Conservation (phyloP, 2,888 invertebrate species). For the Torymus auratus region DNA sequence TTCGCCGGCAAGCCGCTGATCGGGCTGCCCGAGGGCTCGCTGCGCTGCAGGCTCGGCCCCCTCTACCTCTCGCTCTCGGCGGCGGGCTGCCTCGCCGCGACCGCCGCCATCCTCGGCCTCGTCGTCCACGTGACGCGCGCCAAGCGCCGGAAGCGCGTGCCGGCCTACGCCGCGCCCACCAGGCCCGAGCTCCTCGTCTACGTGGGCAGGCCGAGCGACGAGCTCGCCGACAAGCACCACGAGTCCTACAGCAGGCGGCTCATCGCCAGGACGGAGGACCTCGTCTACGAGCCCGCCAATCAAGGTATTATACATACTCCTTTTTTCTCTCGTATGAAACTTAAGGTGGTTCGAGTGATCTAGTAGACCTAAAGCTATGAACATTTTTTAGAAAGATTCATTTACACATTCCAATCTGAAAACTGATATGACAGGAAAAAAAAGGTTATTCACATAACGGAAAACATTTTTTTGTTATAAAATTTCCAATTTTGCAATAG, state of each 20-base stretch:
- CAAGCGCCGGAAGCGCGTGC: conserved; percentile 69
- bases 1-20: conserved; percentile 73
- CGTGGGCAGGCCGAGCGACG: conserved; percentile 71
- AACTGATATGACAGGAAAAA: too few species aligned
- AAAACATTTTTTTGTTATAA: too few species aligned
- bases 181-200: conserved; percentile 74
- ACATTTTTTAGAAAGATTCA: too few species aligned
- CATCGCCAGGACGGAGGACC: conserved; percentile 71
- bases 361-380: too few species aligned
- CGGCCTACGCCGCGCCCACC: conserved; percentile 70
- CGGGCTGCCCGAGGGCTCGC: conserved; percentile 69
- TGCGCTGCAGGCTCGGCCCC: conserved; percentile 71
- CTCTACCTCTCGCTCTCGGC: conserved; percentile 74
- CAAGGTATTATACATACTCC: conserved; percentile 32
- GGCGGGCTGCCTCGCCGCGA: conserved; percentile 72
- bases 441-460: too few species aligned
- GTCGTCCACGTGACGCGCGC: conserved; percentile 72
- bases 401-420: too few species aligned
- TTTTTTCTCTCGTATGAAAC: background rate
- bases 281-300: conserved; percentile 69
- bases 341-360: too few species aligned
- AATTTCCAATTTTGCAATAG: too few species aligned
- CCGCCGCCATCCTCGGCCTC: conserved; percentile 71
- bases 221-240: conserved; percentile 69
- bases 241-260: conserved; percentile 72